phyloP scores from a whole-genome alignment of 1,140 invertebrate species.

The Hylyphantes graminicola region DNA sequence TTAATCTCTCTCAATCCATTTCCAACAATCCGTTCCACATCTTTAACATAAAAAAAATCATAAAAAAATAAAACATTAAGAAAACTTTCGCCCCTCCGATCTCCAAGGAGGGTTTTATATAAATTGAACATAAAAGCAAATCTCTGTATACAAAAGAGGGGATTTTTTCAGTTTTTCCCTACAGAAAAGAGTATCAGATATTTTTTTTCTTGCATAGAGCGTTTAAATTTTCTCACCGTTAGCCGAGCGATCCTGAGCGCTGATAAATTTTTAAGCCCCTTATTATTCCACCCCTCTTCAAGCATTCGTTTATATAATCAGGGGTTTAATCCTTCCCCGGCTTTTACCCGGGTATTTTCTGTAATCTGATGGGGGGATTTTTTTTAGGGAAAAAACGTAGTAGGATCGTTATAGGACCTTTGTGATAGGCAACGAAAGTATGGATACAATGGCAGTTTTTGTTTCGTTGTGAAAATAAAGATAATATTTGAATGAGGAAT shows the following conservation, averaged over 20 bases:
- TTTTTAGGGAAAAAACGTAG: background rate
- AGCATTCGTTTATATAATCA: conserved; percentile 56
- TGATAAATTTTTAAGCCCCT: conserved; percentile 58
- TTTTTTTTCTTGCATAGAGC: conserved; percentile 11
- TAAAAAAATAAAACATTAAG: background rate
- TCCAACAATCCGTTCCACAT: background rate
- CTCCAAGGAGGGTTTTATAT: conserved; percentile 32
- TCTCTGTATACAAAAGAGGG: conserved; percentile 24
- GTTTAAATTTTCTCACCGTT: conserved; percentile 49
- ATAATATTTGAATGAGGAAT: too few relatives aligned
- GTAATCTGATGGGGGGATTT: conserved; percentile 31
- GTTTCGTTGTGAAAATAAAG: too few relatives aligned
- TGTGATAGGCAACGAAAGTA: too few relatives aligned
- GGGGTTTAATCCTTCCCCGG: conserved; percentile 31
- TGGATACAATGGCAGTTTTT: too few relatives aligned
- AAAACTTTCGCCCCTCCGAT: background rate
- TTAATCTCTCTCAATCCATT: background rate
- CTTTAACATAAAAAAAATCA: too few relatives aligned
- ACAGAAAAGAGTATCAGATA: background rate
- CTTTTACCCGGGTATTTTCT: background rate
- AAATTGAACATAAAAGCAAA: conserved; percentile 51
- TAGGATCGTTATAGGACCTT: too few relatives aligned
- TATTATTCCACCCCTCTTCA: conserved; percentile 28
- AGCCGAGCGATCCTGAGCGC: background rate
- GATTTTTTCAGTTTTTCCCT: background rate